Percentiles rank a stretch among this genome's conserved stretches.
Evolutionary conservation across 2,888 invertebrate genomes (phyloP).

Genomic region (Gymnoscelis rufifasciata): DNA sequence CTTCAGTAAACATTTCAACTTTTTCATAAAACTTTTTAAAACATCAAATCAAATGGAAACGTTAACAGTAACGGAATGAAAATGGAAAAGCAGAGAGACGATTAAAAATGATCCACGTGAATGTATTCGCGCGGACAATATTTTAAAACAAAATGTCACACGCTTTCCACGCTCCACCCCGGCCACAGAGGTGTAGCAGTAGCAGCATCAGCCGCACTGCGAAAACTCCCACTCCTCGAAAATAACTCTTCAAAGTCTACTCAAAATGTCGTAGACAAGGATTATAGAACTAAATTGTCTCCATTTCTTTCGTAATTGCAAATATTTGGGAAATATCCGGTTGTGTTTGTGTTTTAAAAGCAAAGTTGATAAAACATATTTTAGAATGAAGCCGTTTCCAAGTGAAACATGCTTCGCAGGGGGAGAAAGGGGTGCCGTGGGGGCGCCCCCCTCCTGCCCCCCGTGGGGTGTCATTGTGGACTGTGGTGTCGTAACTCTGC

Average conservation of each 20-base stretch:
- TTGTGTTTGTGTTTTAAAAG: no score
- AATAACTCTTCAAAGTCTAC: no score
- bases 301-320: no score
- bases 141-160: constrained; percentile 80
- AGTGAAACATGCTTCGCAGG: constrained; percentile 8
- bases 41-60: constrained; percentile 21
- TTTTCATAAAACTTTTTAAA: constrained; percentile 6
- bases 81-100: constrained; percentile 60
- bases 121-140: constrained; percentile 77
- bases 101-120: constrained; percentile 76
- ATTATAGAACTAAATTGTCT: no score
- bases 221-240: not conserved
- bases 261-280: no score
- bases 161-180: constrained; percentile 68
- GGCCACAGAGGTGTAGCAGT: constrained; percentile 34
- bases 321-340: no score
- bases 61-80: constrained; percentile 23
- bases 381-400: constrained; percentile 1
- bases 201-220: not conserved
- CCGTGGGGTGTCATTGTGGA: constrained; percentile 73
- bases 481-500: constrained; percentile 79
- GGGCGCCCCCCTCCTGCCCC: constrained; percentile 32
- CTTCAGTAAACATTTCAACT: no score
- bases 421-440: constrained; percentile 30
- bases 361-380: constrained; percentile 2